phyloP scores from a whole-genome alignment of 2,113 vertebrate species.

The Microtus montanus region DNA sequence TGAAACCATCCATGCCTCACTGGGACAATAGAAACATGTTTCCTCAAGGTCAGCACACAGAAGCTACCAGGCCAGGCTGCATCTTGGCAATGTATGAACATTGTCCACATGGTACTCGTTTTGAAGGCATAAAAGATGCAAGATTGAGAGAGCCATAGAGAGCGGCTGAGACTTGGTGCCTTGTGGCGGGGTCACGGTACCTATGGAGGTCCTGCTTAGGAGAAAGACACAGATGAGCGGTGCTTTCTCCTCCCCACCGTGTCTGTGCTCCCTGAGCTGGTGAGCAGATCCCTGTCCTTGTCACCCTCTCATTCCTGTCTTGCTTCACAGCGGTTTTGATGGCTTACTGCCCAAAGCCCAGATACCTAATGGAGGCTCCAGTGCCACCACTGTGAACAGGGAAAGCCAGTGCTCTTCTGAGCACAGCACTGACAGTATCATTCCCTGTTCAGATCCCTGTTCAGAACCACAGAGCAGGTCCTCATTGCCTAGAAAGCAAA shows the following conservation, averaged over 20 bases:
- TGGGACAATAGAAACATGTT: background rate
- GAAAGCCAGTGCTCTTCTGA: background rate
- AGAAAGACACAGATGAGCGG: background rate
- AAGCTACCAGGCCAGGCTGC: background rate
- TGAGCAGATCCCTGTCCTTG: background rate
- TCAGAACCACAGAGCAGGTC: background rate
- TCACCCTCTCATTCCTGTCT: background rate
- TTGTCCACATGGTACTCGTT: background rate
- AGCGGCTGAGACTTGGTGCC: background rate
- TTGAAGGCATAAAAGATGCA: background rate
- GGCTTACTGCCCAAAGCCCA: background rate
- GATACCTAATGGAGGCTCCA: background rate
- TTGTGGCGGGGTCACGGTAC: background rate
- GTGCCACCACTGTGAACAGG: background rate
- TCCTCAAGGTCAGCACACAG: background rate
- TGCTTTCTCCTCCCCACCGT: background rate
- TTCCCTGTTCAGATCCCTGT: background rate
- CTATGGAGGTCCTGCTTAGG: background rate
- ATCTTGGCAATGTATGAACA: background rate
- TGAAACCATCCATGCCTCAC: background rate
- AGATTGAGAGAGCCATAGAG: background rate
- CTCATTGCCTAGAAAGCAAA: background rate
- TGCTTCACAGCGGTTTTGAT: background rate
- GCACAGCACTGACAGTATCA: background rate
- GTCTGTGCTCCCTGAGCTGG: background rate